phyloP scores from a whole-genome alignment of 2,888 invertebrate genomes.

The Melanargia galathea region DNA sequence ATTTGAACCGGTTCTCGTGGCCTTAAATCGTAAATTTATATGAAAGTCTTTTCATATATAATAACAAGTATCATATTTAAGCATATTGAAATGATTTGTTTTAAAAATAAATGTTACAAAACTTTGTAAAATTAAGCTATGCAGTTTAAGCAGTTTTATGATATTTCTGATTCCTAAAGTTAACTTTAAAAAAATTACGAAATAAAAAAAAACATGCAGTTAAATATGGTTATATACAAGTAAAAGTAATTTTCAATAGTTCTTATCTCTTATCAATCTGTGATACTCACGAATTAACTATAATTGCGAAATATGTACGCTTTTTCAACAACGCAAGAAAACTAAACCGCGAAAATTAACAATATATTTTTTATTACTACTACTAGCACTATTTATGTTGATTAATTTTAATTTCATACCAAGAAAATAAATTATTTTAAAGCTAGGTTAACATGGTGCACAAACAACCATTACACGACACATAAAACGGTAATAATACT shows the following conservation, averaged over 20 bases:
- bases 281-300: slow-evolving; percentile 1
- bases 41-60: neutral
- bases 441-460: too few species aligned
- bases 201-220: too few species aligned
- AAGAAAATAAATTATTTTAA: neutral
- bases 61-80: neutral
- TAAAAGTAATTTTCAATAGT: neutral
- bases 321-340: slow-evolving; percentile 1
- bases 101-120: too few species aligned
- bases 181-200: too few species aligned
- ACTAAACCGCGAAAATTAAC: neutral
- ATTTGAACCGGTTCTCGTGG: slow-evolving; percentile 1
- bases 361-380: neutral
- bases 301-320: neutral
- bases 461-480: too few species aligned
- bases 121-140: too few species aligned
- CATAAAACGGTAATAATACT: too few species aligned
- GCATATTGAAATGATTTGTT: too few species aligned
- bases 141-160: too few species aligned
- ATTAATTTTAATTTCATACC: neutral
- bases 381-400: neutral
- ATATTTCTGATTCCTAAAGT: too few species aligned
- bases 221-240: too few species aligned
- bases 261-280: neutral
- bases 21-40: neutral